Evolutionary conservation across 1,140 invertebrate genomes (phyloP).

Genomic region (Zaprionus africanus): DNA sequence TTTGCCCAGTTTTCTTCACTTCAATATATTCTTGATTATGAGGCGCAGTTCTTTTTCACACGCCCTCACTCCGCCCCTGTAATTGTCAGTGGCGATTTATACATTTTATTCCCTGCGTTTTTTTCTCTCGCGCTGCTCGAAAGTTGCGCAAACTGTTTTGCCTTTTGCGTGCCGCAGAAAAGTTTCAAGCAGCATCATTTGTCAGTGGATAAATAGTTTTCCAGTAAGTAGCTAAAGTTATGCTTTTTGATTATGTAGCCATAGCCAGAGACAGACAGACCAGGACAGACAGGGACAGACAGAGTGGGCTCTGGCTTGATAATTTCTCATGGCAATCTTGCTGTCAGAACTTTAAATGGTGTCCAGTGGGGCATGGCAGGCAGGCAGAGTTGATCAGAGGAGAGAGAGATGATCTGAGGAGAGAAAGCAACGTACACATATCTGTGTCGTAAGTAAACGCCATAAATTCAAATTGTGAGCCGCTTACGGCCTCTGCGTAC

Average conservation of each 20-base stretch:
- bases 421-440: conserved; percentile 6
- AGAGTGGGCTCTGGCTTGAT: conserved; percentile 44
- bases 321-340: conserved; percentile 72
- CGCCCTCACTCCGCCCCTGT: neutral
- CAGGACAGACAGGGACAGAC: neutral
- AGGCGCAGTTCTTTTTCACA: too few relatives aligned
- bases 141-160: conserved; percentile 79
- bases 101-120: conserved; percentile 20
- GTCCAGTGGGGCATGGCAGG: conserved; percentile 25
- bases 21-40: too few relatives aligned
- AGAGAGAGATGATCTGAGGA: neutral
- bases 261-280: neutral
- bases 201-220: conserved; percentile 82
- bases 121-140: conserved; percentile 26
- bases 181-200: conserved; percentile 79
- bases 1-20: too few relatives aligned
- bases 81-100: conserved; percentile 45
- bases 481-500: conserved; percentile 39
- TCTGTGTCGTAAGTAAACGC: conserved; percentile 39
- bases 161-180: conserved; percentile 71
- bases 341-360: conserved; percentile 63
- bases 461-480: conserved; percentile 75
- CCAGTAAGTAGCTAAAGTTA: conserved; percentile 79
- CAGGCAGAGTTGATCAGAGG: neutral
- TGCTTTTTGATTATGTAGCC: conserved; percentile 78